Base-by-base conservation (phyloP, 2,113 vertebrate genomes). In the Edolisoma coerulescens region DNA sequence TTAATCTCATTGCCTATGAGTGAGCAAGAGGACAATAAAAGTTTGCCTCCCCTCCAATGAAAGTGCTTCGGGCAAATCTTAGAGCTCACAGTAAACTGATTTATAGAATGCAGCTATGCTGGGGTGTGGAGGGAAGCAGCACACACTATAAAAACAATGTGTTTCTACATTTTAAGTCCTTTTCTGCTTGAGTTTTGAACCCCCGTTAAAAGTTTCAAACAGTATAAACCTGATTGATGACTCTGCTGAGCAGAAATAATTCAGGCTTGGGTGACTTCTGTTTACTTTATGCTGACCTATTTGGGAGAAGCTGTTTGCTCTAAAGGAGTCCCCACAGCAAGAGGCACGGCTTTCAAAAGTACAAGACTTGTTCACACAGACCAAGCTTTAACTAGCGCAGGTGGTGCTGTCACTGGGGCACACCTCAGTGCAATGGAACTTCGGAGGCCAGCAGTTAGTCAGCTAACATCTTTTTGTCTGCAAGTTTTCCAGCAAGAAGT, bases 271-370 rank as follows among this genome's bases (percentile, higher is more conserved):
- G 30, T 75, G 39, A 57, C 41, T 86, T 67, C 44, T 73, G 63
- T 89, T 84, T 94, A 42, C 63, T 93, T 87, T 41, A 20, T 59
- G 80, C 33, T 63, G 80, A 74, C 63, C 18, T 47, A 9, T 63
- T 45, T 81, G 80, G 52, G 83, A 87, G 80, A 93, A 95, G 84
- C 53, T 78, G 6, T 89, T 87, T 90, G 93, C 78, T 90, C 54
- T 59, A 15, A 27, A 57, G 70, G 18, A 71, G 87, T 35, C 86
- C 63, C 41, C 79, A 35, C 44, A 92, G 79, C 63, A 54, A 89
- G 54, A 13, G 35, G 78, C 59, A 74, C 0, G 0, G 88, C 79
- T 89, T 85, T 89, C 42, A 45, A 6, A 56, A 57, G 73, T 3
- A 4, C 54, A 33, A 16, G 67, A 27, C 88, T 69, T 44, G 63